phyloP scores from a whole-genome alignment of 1,140 invertebrate species.

The Lordiphosa mommai region DNA sequence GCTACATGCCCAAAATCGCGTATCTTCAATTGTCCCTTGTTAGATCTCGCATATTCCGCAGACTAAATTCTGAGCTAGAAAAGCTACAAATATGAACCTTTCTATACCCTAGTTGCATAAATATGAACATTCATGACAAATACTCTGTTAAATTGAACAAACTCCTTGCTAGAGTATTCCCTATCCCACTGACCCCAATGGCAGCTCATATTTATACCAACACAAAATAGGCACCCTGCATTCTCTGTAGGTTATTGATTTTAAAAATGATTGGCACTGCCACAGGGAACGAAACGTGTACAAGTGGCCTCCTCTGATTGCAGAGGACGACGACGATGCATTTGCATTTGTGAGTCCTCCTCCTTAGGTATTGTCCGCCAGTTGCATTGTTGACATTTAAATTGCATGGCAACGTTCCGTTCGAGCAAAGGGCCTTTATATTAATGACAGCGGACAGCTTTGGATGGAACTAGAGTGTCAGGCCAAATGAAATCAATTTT shows the following conservation, averaged over 20 bases:
- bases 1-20: no score
- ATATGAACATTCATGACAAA: no score
- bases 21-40: no score
- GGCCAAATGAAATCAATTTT: conserved; percentile 38
- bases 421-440: conserved; percentile 5
- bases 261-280: conserved; percentile 45
- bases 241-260: conserved; percentile 48
- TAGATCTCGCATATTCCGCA: no score
- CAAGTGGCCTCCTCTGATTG: conserved; percentile 34
- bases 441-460: no score
- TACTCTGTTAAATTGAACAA: no score
- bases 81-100: no score
- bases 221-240: conserved; percentile 11
- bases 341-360: neutral
- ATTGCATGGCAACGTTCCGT: conserved; percentile 15
- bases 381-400: conserved; percentile 45
- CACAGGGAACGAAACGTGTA: conserved; percentile 28
- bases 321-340: conserved; percentile 10
- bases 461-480: neutral
- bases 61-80: no score
- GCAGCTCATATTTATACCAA: neutral
- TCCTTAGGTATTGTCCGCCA: conserved; percentile 1
- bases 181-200: no score
- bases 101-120: no score
- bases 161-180: no score